A percentile compares a stretch with the other conserved stretches of the same genome.
phyloP scores from a whole-genome alignment of 2,797 vertebrate species.

The Sebastes elongatus region DNA sequence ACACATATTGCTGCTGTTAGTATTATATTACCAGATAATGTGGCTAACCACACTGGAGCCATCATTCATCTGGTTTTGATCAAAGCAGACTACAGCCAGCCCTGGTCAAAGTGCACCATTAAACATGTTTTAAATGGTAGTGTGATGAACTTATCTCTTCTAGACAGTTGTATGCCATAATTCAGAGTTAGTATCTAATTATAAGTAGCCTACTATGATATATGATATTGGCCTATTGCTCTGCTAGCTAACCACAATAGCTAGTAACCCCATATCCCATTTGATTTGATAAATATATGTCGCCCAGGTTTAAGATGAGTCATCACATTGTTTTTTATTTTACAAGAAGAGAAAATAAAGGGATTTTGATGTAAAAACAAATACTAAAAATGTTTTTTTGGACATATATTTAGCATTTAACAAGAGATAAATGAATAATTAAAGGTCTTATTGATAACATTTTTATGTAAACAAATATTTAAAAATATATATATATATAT shows the following conservation, averaged over 20 bases:
- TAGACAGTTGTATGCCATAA: not conserved
- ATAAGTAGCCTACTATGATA: not conserved
- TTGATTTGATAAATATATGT: not conserved
- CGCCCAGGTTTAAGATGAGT: not conserved
- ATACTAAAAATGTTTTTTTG: not conserved
- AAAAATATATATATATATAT: too few relatives aligned
- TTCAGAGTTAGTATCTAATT: not conserved
- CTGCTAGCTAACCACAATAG: not conserved
- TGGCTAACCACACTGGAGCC: not conserved
- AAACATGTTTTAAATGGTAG: not conserved
- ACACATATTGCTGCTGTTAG: not conserved
- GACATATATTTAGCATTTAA: too few relatives aligned
- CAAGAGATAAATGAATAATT: not conserved
- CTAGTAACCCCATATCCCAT: not conserved
- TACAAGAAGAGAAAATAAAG: not conserved
- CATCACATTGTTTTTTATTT: not conserved
- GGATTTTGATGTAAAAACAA: not conserved
- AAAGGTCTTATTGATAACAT: too few relatives aligned
- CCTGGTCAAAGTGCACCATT: constrained; percentile 19
- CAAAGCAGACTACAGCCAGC: not conserved
- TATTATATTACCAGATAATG: not conserved
- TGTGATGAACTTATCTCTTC: not conserved
- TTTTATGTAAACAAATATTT: too few relatives aligned
- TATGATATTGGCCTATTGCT: too few relatives aligned
- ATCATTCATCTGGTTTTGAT: constrained; percentile 6